Percentiles rank a stretch among this genome's conserved stretches.
Conservation (phyloP, 2,797 vertebrate species). For the Pantherophis vulpinus region DNA sequence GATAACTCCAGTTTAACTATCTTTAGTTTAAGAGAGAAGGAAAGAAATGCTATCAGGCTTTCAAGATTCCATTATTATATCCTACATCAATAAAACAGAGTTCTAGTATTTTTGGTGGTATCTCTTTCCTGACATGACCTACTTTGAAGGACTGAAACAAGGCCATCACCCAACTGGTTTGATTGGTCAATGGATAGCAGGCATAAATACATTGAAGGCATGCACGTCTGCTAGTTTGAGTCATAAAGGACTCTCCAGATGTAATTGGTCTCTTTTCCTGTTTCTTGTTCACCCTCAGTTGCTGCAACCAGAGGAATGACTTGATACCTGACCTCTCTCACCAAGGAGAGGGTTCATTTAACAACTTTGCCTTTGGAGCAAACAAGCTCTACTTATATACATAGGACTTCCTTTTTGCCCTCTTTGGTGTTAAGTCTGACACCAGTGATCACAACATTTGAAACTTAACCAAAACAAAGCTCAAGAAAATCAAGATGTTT, state of each 20-base stretch:
- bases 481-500: background rate
- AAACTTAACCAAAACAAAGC: background rate
- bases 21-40: background rate
- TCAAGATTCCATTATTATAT: background rate
- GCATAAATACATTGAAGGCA: background rate
- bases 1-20: background rate
- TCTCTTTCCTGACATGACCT: background rate
- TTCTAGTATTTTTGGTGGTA: background rate
- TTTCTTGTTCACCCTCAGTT: background rate
- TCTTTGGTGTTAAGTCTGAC: background rate
- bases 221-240: background rate
- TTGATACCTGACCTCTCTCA: background rate
- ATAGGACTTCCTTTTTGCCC: background rate
- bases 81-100: background rate
- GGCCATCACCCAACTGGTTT: constrained; percentile 80
- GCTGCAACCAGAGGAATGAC: background rate
- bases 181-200: constrained; percentile 76
- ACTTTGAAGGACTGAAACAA: background rate
- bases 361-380: background rate
- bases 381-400: background rate
- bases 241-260: background rate
- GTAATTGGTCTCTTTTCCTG: background rate
- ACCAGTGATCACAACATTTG: background rate
- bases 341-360: background rate
- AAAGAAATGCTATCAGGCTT: background rate